phyloP scores from a whole-genome alignment of 2,888 invertebrate species.

The Aproaerema taeniolella region DNA sequence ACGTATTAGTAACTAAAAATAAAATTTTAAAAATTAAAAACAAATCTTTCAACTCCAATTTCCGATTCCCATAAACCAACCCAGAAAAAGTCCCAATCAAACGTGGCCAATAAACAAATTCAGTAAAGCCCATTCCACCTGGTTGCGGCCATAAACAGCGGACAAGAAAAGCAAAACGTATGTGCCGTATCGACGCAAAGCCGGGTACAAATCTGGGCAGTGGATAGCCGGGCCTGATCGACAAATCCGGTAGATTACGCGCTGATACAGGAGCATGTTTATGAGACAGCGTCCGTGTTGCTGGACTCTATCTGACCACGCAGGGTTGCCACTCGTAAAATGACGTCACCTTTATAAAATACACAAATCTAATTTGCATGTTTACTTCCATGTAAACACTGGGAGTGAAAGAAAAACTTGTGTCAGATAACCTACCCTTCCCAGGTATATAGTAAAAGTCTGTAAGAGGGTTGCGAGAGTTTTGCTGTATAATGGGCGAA shows the following conservation, averaged over 20 bases:
- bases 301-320: conserved; percentile 42
- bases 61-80: background rate
- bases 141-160: conserved; percentile 58
- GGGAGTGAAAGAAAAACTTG: too few species aligned
- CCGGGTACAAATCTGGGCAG: conserved; percentile 72
- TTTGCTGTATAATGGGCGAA: too few species aligned
- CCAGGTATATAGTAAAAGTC: too few species aligned
- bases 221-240: conserved; percentile 74
- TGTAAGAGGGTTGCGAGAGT: too few species aligned
- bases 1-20: too few species aligned
- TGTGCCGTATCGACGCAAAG: conserved; percentile 67
- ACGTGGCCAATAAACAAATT: conserved; percentile 39
- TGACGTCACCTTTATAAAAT: too few species aligned
- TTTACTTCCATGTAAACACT: too few species aligned
- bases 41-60: background rate
- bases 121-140: conserved; percentile 45
- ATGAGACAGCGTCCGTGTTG: conserved; percentile 59
- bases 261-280: conserved; percentile 74
- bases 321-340: conserved; percentile 55
- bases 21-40: background rate
- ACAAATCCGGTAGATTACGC: conserved; percentile 77
- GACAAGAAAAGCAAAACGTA: conserved; percentile 72
- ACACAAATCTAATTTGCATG: too few species aligned
- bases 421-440: too few species aligned
- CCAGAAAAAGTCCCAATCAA: conserved; percentile 20